Conservation (phyloP, 2,888 invertebrate genomes). For the Boloria selene region DNA sequence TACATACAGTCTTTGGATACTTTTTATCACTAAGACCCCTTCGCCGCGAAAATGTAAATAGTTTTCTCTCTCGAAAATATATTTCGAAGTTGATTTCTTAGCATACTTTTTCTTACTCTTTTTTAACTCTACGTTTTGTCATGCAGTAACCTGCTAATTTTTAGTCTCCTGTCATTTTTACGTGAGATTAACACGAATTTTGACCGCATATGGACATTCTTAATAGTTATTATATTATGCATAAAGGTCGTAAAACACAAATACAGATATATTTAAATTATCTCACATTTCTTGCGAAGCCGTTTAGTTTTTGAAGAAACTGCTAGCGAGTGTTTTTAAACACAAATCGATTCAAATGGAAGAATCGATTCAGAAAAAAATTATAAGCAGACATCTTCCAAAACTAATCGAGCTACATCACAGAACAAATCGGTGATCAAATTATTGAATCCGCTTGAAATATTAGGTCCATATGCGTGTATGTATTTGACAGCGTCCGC, state of each 20-base stretch:
- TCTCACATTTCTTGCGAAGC: no score
- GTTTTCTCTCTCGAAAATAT: constrained; percentile 77
- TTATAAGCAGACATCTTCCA: no score
- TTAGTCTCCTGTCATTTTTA: constrained; percentile 35
- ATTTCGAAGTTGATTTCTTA: constrained; percentile 71
- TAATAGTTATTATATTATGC: constrained; percentile 1
- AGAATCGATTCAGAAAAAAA: no score
- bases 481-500: constrained; percentile 15
- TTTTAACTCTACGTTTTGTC: constrained; percentile 34
- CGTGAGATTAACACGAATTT: constrained; percentile 27
- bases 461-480: constrained; percentile 33
- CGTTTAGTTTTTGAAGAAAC: no score
- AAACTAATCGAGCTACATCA: no score
- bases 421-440: background rate
- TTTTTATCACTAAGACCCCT: constrained; percentile 78
- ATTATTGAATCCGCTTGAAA: background rate
- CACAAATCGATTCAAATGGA: no score
- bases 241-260: background rate
- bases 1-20: constrained; percentile 82
- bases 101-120: constrained; percentile 53
- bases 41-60: constrained; percentile 76
- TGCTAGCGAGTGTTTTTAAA: no score
- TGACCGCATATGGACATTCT: constrained; percentile 34
- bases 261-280: no score
- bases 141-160: constrained; percentile 30